Evolutionary conservation across 2,113 vertebrate genomes (phyloP).

Genomic region (Urocitellus parryii): DNA sequence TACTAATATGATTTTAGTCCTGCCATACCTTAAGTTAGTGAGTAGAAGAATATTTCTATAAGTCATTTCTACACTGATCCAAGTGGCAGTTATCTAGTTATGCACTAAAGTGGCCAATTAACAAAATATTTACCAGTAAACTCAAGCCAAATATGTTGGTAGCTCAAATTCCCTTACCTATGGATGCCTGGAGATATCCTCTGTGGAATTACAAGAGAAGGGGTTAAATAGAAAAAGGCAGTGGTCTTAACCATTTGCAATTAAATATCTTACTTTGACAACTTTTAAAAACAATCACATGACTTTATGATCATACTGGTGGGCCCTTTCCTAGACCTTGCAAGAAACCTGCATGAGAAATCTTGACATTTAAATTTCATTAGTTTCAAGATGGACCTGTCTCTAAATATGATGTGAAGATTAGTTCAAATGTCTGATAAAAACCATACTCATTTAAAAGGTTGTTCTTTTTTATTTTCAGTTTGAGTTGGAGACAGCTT

Average conservation of each 20-base stretch:
- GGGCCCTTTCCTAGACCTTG: not conserved
- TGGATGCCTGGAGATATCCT: not conserved
- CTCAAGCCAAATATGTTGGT: not conserved
- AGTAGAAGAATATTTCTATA: not conserved
- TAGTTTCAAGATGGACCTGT: not conserved
- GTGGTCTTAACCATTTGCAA: not conserved
- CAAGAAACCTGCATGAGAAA: not conserved
- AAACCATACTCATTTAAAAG: not conserved
- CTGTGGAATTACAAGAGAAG: not conserved
- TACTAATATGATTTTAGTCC: not conserved
- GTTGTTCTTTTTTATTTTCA: not conserved
- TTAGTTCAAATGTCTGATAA: not conserved
- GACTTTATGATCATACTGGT: not conserved
- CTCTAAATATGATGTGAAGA: not conserved
- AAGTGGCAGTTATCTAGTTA: not conserved
- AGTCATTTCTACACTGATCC: not conserved
- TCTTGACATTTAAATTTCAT: not conserved
- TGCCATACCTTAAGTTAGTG: not conserved
- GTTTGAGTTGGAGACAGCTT: not conserved
- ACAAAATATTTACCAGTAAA: not conserved
- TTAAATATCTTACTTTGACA: not conserved
- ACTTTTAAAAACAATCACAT: not conserved
- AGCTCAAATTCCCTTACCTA: not conserved
- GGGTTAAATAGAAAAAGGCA: not conserved
- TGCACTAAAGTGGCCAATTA: not conserved